These are phyloP conservation scores for Copidosoma aretas DNA, from an alignment of 2,888 invertebrate species.

Conservation along the genomic window DNA sequence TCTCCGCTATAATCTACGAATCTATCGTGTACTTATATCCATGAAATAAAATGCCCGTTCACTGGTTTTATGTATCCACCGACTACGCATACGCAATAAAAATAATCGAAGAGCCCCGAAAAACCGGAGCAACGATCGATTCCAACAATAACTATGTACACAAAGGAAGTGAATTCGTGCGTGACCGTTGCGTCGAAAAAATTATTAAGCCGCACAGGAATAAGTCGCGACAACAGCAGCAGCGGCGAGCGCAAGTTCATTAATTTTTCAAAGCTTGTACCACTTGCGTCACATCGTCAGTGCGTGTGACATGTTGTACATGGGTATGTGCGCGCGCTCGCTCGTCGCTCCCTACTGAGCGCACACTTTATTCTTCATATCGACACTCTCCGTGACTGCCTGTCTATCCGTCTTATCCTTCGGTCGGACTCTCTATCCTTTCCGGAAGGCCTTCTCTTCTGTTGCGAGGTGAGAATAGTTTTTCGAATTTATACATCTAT, in stretches of 20 bases:
- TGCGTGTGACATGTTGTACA: not conserved
- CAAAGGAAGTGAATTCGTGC: no score
- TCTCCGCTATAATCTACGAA: no score
- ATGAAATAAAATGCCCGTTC: no score
- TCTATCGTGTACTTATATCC: no score
- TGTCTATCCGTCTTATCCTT: not conserved
- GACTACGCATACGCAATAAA: no score
- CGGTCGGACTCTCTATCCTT: not conserved
- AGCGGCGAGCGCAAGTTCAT: constrained; percentile 10
- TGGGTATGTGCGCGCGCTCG: not conserved
- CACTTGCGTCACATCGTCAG: constrained; percentile 15
- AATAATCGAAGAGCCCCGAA: no score
- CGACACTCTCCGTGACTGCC: not conserved
- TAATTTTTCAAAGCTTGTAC: constrained; percentile 32
- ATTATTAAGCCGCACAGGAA: not conserved
- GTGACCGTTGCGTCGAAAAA: not conserved
- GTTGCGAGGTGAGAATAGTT: not conserved
- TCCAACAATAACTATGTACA: no score
- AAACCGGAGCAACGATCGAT: no score
- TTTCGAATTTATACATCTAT: no score
- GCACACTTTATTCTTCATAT: not conserved
- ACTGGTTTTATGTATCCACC: no score
- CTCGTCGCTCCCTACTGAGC: no score
- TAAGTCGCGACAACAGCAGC: no score
- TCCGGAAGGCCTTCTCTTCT: not conserved